phyloP scores from a whole-genome alignment of 2,888 invertebrate species.

The Laspeyria flexula region DNA sequence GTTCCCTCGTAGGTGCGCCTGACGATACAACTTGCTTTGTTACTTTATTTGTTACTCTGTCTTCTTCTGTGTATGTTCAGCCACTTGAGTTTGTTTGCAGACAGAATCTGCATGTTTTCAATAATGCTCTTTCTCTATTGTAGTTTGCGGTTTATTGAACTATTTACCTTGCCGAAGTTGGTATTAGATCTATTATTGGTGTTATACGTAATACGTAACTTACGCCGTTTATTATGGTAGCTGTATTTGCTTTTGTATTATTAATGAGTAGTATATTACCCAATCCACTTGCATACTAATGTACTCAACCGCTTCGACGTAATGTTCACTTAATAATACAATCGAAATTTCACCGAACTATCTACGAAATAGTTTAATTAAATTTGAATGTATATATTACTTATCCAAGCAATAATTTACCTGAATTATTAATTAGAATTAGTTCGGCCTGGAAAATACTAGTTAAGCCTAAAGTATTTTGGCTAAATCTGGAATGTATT shows the following conservation, averaged over 20 bases:
- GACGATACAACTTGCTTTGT: constrained; percentile 19
- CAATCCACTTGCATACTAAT: constrained; percentile 8
- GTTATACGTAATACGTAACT: background rate
- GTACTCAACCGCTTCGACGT: background rate
- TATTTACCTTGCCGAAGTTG: background rate
- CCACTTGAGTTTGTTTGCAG: constrained; percentile 33
- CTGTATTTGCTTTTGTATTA: background rate
- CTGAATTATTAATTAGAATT: no score
- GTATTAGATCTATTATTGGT: background rate
- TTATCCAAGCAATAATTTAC: no score
- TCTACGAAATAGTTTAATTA: no score
- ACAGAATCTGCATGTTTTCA: constrained; percentile 22
- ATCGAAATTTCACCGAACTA: background rate
- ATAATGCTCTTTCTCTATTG: constrained; percentile 11
- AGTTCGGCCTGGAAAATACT: no score
- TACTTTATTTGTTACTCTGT: constrained; percentile 27
- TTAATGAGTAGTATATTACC: background rate
- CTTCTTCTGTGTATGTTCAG: constrained; percentile 22
- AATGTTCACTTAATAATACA: background rate
- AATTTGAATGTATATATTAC: no score
- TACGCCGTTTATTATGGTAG: background rate
- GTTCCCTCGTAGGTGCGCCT: constrained; percentile 30
- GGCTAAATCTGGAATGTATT: no score
- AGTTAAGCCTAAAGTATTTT: no score
- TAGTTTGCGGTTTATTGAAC: background rate